A percentile compares a stretch with the other conserved stretches of the same genome.
phyloP scores from a whole-genome alignment of 2,113 vertebrate genomes.

The Egretta garzetta region DNA sequence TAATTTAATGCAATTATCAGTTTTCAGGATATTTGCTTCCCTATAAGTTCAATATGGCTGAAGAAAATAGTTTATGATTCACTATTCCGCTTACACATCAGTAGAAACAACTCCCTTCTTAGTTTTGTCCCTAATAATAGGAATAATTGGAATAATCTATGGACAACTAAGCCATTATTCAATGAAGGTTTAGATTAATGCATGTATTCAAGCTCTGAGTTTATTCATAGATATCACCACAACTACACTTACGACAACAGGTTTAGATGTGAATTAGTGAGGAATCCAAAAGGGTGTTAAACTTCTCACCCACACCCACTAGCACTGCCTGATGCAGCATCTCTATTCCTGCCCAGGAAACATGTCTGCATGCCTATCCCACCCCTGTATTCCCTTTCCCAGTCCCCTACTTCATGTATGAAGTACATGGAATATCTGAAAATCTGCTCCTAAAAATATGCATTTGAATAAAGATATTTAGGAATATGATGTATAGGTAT shows the following conservation, averaged over 20 bases:
- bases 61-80: neutral
- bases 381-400: rapidly evolving
- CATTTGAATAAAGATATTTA: neutral
- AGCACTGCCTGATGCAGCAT: rapidly evolving
- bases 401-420: neutral
- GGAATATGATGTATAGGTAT: neutral
- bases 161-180: neutral
- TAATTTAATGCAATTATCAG: neutral
- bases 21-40: neutral
- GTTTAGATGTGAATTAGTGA: neutral
- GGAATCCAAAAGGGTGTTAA: neutral
- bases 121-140: rapidly evolving
- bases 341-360: neutral
- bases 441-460: neutral
- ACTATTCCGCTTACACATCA: neutral
- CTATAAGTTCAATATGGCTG: neutral
- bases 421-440: neutral
- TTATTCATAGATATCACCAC: neutral
- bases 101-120: neutral
- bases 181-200: neutral
- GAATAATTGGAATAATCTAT: neutral
- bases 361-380: rapidly evolving
- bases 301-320: neutral
- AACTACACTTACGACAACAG: neutral
- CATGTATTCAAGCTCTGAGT: neutral